These are phyloP conservation scores for Lemur catta DNA, from an alignment of 2,797 vertebrate species.

Conservation along the genomic window DNA sequence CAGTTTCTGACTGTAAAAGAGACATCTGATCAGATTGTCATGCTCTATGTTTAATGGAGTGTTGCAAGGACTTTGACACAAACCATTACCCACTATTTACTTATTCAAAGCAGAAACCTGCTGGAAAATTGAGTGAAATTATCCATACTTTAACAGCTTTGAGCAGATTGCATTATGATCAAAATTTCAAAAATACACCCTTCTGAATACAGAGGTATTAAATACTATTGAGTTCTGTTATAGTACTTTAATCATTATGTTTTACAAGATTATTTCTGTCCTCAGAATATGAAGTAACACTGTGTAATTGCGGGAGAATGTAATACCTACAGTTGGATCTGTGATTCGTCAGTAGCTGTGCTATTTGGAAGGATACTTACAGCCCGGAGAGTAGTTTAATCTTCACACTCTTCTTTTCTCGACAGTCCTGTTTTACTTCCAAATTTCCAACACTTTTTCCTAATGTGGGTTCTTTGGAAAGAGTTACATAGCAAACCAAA, in stretches of 20 bases:
- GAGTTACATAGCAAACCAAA: conserved; percentile 50
- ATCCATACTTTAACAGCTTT: conserved; percentile 86
- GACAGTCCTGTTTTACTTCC: conserved; percentile 34
- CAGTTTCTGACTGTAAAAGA: conserved; percentile 88
- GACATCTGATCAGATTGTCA: conserved; percentile 92
- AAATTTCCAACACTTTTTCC: conserved; percentile 48
- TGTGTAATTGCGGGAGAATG: neutral
- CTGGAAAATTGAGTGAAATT: conserved; percentile 89
- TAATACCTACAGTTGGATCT: neutral
- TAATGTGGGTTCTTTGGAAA: conserved; percentile 46
- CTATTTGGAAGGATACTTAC: conserved; percentile 61
- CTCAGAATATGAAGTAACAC: conserved; percentile 48
- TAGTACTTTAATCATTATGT: conserved; percentile 65
- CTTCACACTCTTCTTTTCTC: conserved; percentile 49
- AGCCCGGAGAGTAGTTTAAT: conserved; percentile 57
- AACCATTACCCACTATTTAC: conserved; percentile 95
- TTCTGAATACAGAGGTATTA: conserved; percentile 78
- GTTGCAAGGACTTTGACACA: conserved; percentile 93
- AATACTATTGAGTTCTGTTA: conserved; percentile 72
- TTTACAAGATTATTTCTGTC: conserved; percentile 76
- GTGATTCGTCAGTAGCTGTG: conserved; percentile 8
- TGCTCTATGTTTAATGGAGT: conserved; percentile 93
- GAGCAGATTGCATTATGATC: conserved; percentile 83
- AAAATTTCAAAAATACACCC: conserved; percentile 81
- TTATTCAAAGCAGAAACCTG: conserved; percentile 89